Evolutionary conservation across 2,113 vertebrate genomes (phyloP), one percentile per base, ranked within the genome.

Genomic region (Lycocorax pyrrhopterus): DNA sequence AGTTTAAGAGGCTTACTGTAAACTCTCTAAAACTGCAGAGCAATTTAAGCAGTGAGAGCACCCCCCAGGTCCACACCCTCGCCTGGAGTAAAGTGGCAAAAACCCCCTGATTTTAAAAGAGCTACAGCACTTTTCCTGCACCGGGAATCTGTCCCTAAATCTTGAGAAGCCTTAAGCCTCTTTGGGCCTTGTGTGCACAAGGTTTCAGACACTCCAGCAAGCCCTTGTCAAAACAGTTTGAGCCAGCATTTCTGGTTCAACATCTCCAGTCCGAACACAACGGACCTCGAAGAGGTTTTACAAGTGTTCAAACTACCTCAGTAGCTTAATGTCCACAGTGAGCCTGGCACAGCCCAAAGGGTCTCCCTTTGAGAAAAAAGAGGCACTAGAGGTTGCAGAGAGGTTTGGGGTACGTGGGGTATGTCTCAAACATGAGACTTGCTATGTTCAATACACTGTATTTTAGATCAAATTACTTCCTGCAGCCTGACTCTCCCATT

Each of bases 1-100:
- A 92, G 85, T 93, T 96, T 97, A 97, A 96, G 93, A 96, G 84
- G 94, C 93, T 93, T 96, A 95, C 96, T 89, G 56, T 92, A 96
- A 97, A 94, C 90, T 82, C 78, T 67, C 87, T 94, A 91, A 93
- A 96, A 96, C 88, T 93, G 90, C 94, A 89, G 93, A 96, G 96
- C 86, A 96, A 90, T 96, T 93, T 87, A 39, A 96, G 93, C 76
- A 89, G 88, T 46, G 43, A 64, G 69, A 93, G 85, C 85, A 86
- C 37, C 55, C 73, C 74, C 12, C 53, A 74, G 52, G 46, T 69
- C 91, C 87, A 46, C 75, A 90, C 75, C 91, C 82, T 90, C 0
- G 0, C 55, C 69, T 73, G 47, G 75, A 96, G 83, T 89, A 92
- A 89, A 92, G 72, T 12, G 9, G 64, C 69, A 78, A 88, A 81